These are phyloP conservation scores for Pecten maximus DNA, from an alignment of 2,888 invertebrate species.

Conservation along the genomic window DNA sequence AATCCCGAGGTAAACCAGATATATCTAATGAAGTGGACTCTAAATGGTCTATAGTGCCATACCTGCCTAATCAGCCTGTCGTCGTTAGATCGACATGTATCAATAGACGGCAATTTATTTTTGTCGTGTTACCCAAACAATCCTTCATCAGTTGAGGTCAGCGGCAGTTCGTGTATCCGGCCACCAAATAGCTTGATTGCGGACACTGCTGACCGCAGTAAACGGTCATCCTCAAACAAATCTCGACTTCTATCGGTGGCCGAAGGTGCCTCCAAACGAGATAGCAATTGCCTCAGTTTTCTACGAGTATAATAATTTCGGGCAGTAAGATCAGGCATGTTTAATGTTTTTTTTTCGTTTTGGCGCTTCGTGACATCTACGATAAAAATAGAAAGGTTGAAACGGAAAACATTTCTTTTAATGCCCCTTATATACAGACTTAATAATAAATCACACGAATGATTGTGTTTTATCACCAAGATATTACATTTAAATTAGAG, in stretches of 20 bases:
- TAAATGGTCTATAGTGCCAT: not conserved
- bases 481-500: too few relatives aligned
- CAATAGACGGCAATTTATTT: not conserved
- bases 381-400: too few relatives aligned
- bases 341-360: too few relatives aligned
- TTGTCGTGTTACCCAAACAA: not conserved
- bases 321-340: too few relatives aligned
- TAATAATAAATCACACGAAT: too few relatives aligned
- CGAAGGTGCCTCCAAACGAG: not conserved
- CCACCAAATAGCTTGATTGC: not conserved
- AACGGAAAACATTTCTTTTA: too few relatives aligned
- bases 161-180: not conserved
- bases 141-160: conserved; percentile 25
- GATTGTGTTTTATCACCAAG: too few relatives aligned
- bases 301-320: too few relatives aligned
- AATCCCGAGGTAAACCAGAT: not conserved
- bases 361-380: too few relatives aligned
- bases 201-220: not conserved
- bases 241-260: not conserved
- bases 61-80: not conserved
- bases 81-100: not conserved
- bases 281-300: not conserved
- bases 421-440: too few relatives aligned
- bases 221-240: not conserved
- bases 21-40: not conserved